Conservation (phyloP, 2,888 invertebrate genomes). For the Euzophera pinguis region DNA sequence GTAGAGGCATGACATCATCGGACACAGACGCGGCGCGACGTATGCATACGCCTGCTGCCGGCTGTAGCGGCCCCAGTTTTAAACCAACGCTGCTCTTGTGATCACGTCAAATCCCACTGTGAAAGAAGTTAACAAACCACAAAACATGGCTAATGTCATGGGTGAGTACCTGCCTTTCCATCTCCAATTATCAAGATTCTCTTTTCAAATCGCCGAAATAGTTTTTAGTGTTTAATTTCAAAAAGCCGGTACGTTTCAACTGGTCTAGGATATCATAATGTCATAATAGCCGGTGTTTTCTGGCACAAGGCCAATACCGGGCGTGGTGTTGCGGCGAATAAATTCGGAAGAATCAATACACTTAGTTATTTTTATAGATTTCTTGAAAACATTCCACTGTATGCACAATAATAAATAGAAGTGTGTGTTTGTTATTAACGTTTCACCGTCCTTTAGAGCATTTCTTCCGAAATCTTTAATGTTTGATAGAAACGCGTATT, state of each 20-base stretch:
- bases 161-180: conserved; percentile 46
- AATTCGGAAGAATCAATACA: conserved; percentile 37
- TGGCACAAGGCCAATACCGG: conserved; percentile 59
- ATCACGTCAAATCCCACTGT: conserved; percentile 29
- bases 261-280: conserved; percentile 6
- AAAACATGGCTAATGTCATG: conserved; percentile 67
- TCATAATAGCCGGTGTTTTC: conserved; percentile 51
- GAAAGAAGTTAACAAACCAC: conserved; percentile 33
- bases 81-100: conserved; percentile 45
- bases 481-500: too few species aligned
- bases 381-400: not conserved
- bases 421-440: too few species aligned
- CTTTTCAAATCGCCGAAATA: not conserved
- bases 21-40: conserved; percentile 30
- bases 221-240: conserved; percentile 2
- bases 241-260: conserved; percentile 30
- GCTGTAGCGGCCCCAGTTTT: conserved; percentile 38
- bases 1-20: conserved; percentile 24
- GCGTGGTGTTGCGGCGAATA: conserved; percentile 45
- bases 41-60: conserved; percentile 15
- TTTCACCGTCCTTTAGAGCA: too few species aligned
- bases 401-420: not conserved
- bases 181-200: not conserved
- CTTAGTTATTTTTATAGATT: conserved; percentile 15
- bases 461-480: too few species aligned